Base-by-base conservation (phyloP, 1,140 invertebrate species). In the Stenopsyche tienmushanensis region DNA sequence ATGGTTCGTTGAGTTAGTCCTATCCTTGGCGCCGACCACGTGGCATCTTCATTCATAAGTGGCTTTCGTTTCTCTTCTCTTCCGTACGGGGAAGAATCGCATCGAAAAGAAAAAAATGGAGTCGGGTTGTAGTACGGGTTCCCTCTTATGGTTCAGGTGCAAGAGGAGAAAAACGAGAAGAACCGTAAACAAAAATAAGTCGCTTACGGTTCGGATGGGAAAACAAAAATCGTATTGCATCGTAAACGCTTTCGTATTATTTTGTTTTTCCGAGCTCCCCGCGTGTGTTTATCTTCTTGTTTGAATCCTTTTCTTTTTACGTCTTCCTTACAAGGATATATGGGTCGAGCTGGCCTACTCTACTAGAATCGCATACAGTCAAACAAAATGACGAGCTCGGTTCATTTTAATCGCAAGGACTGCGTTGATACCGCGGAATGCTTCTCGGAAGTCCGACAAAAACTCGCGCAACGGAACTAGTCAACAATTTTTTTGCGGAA, bases 101-200 rank as follows among this genome's bases (percentile, higher is more conserved):
- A 7, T 7, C 29, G 29, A 13, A 34, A 34, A 34, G 29, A 34
- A 34, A 5, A 34, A 34, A 34, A 34, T 13, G 29, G 13, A 34
- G 29, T 34, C 29, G 29, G 29, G 29, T 13, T 7, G 29, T 34
- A 34, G 29, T 34, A 13, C 29, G 29, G 29, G 29, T 34, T 34
- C 29, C n/a, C 29, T 34, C 29, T 13, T 34, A 34, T 34, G 54
- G 54, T 57, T 50, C 18, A 18, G 15, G 13, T 26, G 50, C 10
- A 57, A 42, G 24, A 57, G 26, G 54, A 57, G n/a, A 42, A 57
- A 57, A 57, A 55, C 49, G 45, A 24, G 10, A 44, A 44, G 45
- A 68, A 64, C 66, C 44, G 66, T 64, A 68, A 68, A 68, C 47
- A 55, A 67, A 62, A 68, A 64, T 60, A 65, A 65, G 64, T 59